Percentiles rank a stretch among this genome's conserved stretches.
Conservation (phyloP, 1,140 invertebrate species). For the Drosophila subobscura region DNA sequence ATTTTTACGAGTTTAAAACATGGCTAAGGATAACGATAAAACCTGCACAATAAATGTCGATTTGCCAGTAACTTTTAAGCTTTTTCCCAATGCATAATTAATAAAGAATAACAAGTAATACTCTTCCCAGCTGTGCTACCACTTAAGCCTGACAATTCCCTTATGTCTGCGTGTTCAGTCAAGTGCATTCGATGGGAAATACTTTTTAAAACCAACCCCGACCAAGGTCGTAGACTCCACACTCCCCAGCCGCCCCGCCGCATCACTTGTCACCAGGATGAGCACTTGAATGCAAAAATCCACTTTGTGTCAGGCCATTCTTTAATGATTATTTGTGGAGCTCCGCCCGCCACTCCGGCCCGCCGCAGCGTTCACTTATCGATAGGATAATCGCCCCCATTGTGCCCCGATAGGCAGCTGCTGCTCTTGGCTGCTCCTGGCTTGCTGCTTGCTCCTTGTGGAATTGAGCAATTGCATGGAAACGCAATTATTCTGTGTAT, state of each 20-base stretch:
- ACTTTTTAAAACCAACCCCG: conserved; percentile 9
- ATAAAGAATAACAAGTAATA: too few species aligned
- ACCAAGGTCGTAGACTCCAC: too few species aligned
- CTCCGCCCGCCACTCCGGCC: not conserved
- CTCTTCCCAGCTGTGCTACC: too few species aligned
- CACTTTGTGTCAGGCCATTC: conserved; percentile 23
- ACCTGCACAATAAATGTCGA: too few species aligned
- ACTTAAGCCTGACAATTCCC: too few species aligned
- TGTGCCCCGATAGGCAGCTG: conserved; percentile 48
- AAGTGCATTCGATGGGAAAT: too few species aligned
- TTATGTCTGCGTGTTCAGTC: too few species aligned
- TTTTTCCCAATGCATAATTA: too few species aligned
- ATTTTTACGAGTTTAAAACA: not conserved
- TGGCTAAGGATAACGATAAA: conserved; percentile 15
- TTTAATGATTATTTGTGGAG: conserved; percentile 50
- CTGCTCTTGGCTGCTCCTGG: too few species aligned
- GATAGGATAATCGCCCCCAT: conserved; percentile 36
- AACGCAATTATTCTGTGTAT: conserved; percentile 79
- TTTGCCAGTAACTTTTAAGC: too few species aligned
- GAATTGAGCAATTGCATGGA: conserved; percentile 81
- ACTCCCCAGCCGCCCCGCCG: not conserved
- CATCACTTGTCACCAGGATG: conserved; percentile 1
- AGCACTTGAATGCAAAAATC: conserved; percentile 23
- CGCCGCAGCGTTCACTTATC: conserved; percentile 25
- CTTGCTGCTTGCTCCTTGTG: conserved; percentile 48